Evolutionary conservation across 2,113 vertebrate genomes (phyloP).

Genomic region (Scolopax mira): DNA sequence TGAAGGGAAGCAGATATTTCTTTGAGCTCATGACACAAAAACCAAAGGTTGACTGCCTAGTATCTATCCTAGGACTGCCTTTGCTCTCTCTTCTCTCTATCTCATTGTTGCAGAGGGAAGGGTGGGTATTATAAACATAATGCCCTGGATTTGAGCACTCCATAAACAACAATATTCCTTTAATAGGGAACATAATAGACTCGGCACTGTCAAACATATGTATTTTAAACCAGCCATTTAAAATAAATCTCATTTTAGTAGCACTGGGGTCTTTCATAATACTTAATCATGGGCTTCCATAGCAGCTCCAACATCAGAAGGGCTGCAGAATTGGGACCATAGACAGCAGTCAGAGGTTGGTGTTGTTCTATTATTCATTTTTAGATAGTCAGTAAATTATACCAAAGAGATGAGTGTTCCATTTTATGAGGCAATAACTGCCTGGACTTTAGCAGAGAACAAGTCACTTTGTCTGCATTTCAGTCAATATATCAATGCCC

Average conservation of each 20-base stretch:
- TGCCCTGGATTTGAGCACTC: background rate
- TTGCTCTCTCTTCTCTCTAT: background rate
- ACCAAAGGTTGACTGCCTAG: background rate
- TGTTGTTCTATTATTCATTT: constrained; percentile 27
- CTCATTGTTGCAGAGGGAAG: background rate
- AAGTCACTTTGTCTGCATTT: constrained; percentile 1
- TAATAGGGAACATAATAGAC: background rate
- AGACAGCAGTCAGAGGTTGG: background rate
- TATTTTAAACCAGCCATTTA: background rate
- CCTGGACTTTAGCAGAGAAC: constrained; percentile 26
- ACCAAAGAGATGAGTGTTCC: background rate
- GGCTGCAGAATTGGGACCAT: background rate
- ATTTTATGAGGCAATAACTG: constrained; percentile 31
- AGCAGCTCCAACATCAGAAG: background rate
- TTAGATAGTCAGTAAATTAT: constrained; percentile 35
- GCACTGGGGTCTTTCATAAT: background rate
- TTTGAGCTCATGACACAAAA: background rate
- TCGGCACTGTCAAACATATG: background rate
- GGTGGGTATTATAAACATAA: background rate
- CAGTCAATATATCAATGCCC: constrained; percentile 17
- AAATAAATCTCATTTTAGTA: constrained; percentile 15
- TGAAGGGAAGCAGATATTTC: background rate
- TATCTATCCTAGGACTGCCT: background rate
- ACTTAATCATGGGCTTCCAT: background rate
- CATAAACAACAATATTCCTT: background rate